A percentile compares a stretch with the other conserved stretches of the same genome.
Conservation (phyloP, 1,140 invertebrate species). For the Ylistrum balloti region DNA sequence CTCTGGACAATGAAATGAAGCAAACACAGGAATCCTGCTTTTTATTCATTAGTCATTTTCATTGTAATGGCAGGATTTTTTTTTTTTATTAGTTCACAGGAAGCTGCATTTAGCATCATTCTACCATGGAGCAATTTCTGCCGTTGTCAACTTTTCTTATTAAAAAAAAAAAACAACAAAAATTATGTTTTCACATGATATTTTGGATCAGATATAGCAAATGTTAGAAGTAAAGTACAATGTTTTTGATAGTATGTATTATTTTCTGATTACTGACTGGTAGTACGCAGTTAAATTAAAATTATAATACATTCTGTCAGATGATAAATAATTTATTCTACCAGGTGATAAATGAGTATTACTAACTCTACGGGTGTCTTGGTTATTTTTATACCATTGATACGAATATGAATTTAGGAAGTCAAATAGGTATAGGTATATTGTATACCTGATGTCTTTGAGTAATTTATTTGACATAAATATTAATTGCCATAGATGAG, state of each 20-base stretch:
- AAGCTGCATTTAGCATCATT: neutral
- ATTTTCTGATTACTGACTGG: no score
- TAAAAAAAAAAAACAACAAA: no score
- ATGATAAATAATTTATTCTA: no score
- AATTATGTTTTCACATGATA: no score
- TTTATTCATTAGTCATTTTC: neutral
- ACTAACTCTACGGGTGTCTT: neutral
- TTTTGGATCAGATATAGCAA: no score
- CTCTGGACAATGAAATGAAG: neutral
- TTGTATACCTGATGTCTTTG: neutral
- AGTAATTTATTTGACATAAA: neutral
- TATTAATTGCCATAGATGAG: neutral
- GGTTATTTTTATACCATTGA: neutral
- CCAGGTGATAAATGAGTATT: neutral
- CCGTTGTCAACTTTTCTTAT: neutral
- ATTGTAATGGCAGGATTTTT: neutral
- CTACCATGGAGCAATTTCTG: neutral
- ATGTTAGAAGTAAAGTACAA: no score
- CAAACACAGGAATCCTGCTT: neutral
- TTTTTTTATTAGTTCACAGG: neutral
- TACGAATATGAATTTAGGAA: neutral
- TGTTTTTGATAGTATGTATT: no score
- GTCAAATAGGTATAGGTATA: neutral
- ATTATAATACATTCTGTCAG: no score
- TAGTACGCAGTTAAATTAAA: no score